Conservation (phyloP, 1,140 invertebrate genomes). For the Mesaphorura yosii region DNA sequence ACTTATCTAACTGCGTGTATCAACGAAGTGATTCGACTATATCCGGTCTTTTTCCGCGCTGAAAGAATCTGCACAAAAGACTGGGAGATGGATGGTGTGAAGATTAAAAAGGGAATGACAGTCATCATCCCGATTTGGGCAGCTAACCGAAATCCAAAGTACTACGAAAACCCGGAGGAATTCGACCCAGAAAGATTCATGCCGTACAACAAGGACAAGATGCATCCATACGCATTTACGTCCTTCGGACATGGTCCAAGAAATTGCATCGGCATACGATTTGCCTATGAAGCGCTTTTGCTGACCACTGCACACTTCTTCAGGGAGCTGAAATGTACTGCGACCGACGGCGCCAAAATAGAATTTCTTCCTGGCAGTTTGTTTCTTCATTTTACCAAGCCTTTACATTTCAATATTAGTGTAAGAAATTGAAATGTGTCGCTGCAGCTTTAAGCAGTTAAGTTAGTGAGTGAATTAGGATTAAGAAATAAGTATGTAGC, state of each 20-base stretch:
- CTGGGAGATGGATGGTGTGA: constrained; percentile 9
- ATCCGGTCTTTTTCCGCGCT: constrained; percentile 4
- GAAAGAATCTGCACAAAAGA: constrained; percentile 16
- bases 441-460: too few relatives aligned
- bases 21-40: constrained; percentile 1
- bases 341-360: too few relatives aligned
- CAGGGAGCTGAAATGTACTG: constrained; percentile 1
- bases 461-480: too few relatives aligned
- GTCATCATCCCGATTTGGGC: constrained; percentile 14
- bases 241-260: constrained; percentile 11
- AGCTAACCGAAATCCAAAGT: constrained; percentile 5
- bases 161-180: constrained; percentile 8
- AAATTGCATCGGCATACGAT: constrained; percentile 5
- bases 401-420: too few relatives aligned
- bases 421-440: too few relatives aligned
- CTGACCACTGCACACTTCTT: neutral
- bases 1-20: constrained; percentile 11
- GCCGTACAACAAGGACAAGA: constrained; percentile 6
- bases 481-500: too few relatives aligned
- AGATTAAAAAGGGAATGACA: constrained; percentile 8
- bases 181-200: constrained; percentile 18
- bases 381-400: too few relatives aligned
- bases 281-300: neutral
- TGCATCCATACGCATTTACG: constrained; percentile 9
- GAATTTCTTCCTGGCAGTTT: too few relatives aligned